Percentiles rank a stretch among this genome's conserved stretches.
Conservation (phyloP, 2,113 vertebrate genomes). For the Pimephales promelas region DNA sequence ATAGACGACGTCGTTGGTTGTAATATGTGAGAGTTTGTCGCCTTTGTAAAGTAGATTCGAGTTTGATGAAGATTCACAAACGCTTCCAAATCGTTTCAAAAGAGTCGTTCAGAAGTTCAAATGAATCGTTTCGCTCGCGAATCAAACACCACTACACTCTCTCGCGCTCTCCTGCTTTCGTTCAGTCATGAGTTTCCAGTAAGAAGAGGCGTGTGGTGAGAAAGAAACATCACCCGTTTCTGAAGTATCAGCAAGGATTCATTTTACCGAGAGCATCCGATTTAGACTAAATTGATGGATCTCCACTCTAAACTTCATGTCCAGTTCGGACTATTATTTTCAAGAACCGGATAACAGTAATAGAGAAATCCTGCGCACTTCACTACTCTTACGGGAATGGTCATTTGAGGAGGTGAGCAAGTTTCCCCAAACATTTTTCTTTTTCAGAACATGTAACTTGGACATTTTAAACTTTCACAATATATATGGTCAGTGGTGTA, state of each 20-base stretch:
- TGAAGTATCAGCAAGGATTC: background rate
- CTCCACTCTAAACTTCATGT: background rate
- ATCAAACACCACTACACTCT: constrained; percentile 8
- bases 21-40: background rate
- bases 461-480: background rate
- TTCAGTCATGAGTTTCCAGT: constrained; percentile 12
- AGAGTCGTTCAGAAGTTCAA: background rate
- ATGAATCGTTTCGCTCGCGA: background rate
- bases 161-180: background rate
- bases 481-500: background rate
- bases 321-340: background rate
- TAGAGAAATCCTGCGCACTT: background rate
- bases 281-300: background rate
- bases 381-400: background rate
- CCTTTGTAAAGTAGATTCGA: background rate
- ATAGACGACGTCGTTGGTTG: background rate
- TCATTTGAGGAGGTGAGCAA: constrained; percentile 22
- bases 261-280: background rate
- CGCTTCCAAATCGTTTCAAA: background rate
- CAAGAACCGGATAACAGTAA: background rate
- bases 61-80: background rate
- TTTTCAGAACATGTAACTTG: background rate
- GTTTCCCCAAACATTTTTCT: background rate
- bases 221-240: background rate
- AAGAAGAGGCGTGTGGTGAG: constrained; percentile 32